Percentiles rank a stretch among this genome's conserved stretches.
These are phyloP conservation scores for Alca torda DNA, from an alignment of 2,797 vertebrate genomes.

Conservation along the genomic window DNA sequence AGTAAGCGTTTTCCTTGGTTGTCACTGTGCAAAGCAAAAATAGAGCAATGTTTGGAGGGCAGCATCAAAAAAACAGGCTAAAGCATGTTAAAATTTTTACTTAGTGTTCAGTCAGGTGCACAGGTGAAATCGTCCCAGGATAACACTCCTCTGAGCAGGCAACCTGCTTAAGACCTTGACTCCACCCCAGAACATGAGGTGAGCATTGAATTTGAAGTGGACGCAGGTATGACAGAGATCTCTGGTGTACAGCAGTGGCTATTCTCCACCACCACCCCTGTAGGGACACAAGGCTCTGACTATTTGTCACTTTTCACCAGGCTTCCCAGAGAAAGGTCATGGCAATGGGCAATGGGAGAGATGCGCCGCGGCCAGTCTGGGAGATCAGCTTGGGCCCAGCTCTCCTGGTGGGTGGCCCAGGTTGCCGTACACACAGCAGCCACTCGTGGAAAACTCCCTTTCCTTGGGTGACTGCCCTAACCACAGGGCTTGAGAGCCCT, in stretches of 20 bases:
- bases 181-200: fast-evolving
- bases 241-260: neutral
- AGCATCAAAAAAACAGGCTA: neutral
- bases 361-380: neutral
- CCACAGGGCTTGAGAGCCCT: neutral
- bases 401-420: neutral
- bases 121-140: neutral
- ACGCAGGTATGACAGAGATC: neutral
- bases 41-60: neutral
- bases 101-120: neutral
- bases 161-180: neutral
- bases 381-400: neutral
- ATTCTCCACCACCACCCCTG: fast-evolving
- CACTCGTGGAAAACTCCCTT: neutral
- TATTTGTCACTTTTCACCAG: neutral
- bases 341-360: neutral
- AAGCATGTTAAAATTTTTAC: neutral
- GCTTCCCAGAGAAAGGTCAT: neutral
- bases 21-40: neutral
- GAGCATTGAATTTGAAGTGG: neutral
- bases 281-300: neutral
- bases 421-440: neutral
- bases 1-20: neutral
- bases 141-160: neutral
- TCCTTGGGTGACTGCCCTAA: neutral